Conservation (phyloP, 1,140 invertebrate genomes). For the Phenacoccus solenopsis region DNA sequence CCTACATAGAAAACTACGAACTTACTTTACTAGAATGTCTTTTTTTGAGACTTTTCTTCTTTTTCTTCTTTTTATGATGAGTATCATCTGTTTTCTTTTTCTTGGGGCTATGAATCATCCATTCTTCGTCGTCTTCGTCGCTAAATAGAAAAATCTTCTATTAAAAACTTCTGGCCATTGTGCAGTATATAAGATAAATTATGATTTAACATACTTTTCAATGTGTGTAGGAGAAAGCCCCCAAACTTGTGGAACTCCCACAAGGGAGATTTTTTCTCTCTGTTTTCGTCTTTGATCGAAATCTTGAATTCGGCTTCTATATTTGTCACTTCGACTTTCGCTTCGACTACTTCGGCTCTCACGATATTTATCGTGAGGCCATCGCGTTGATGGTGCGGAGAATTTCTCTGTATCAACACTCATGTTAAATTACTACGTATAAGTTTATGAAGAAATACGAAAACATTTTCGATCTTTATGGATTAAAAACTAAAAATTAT, state of each 20-base stretch:
- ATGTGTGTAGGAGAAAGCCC: conserved; percentile 49
- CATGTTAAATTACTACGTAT: too few relatives aligned
- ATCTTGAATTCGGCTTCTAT: not conserved
- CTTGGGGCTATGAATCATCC: not conserved
- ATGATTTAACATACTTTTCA: conserved; percentile 48
- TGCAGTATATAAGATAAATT: not conserved
- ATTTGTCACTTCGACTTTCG: too few relatives aligned
- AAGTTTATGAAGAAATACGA: too few relatives aligned
- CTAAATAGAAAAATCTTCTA: not conserved
- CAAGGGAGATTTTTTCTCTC: conserved; percentile 54
- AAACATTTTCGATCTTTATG: too few relatives aligned
- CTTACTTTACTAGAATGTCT: not conserved
- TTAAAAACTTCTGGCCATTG: not conserved
- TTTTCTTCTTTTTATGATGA: conserved; percentile 21
- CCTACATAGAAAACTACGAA: not conserved
- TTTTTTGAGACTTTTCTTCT: conserved; percentile 20
- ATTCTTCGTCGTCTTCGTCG: not conserved
- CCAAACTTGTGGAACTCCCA: conserved; percentile 54
- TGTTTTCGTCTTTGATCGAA: conserved; percentile 44
- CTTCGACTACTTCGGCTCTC: not conserved
- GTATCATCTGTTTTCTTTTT: conserved; percentile 9
- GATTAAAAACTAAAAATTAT: too few relatives aligned
- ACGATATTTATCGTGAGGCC: not conserved
- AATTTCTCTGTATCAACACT: too few relatives aligned
- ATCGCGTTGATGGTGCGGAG: not conserved